Conservation (phyloP, 2,113 vertebrate species). For the Cyanoramphus novaezelandiae region DNA sequence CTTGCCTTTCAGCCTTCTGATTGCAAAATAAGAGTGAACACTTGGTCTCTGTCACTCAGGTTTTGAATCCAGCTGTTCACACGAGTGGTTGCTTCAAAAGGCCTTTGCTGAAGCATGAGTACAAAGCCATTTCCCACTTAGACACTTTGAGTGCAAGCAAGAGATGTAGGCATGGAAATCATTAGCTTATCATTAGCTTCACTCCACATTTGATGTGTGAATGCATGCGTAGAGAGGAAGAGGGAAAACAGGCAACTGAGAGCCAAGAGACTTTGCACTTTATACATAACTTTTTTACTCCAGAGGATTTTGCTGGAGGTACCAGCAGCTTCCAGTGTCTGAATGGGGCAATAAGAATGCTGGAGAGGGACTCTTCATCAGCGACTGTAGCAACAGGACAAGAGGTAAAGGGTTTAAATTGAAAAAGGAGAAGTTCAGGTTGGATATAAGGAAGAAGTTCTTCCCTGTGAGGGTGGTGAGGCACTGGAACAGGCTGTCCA, state of each 20-base stretch:
- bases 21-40: background rate
- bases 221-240: background rate
- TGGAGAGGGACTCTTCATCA: background rate
- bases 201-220: background rate
- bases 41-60: background rate
- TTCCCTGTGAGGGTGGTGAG: background rate
- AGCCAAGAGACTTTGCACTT: background rate
- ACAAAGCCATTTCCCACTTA: background rate
- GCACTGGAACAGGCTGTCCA: background rate
- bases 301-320: background rate
- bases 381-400: background rate
- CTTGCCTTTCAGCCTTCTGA: background rate
- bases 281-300: background rate
- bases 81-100: background rate
- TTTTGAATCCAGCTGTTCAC: background rate
- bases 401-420: background rate
- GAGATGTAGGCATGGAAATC: background rate
- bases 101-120: background rate
- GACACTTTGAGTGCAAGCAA: background rate
- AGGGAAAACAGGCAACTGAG: background rate
- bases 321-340: background rate
- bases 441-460: background rate
- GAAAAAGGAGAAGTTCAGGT: background rate
- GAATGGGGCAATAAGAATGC: background rate
- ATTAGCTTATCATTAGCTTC: background rate